Evolutionary conservation across 2,113 vertebrate genomes (phyloP).

Genomic region (Rhegmatorhina hoffmannsi): DNA sequence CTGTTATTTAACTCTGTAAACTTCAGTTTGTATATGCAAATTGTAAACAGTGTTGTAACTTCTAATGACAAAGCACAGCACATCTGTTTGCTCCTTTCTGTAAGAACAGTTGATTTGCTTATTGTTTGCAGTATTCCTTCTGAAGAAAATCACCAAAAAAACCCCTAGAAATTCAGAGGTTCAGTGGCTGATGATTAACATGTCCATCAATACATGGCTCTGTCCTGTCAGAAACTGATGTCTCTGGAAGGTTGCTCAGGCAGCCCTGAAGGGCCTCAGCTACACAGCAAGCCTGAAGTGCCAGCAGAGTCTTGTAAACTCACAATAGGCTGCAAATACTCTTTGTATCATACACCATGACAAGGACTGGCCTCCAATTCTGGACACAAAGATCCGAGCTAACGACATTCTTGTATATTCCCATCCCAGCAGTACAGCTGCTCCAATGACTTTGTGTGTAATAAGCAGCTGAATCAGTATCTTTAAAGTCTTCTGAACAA

Average conservation of each 20-base stretch:
- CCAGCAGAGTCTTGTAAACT: not conserved
- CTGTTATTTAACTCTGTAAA: not conserved
- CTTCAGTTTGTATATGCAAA: not conserved
- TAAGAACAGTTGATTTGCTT: not conserved
- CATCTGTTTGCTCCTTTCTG: not conserved
- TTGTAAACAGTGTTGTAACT: not conserved
- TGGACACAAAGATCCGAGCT: not conserved
- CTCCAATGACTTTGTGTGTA: not conserved
- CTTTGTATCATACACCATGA: not conserved
- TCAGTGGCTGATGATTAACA: not conserved
- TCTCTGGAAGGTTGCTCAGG: not conserved
- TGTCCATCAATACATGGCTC: not conserved
- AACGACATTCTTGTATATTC: not conserved
- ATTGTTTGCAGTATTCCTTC: not conserved
- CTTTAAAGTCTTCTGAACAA: not conserved
- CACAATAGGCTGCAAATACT: not conserved
- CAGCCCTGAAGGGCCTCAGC: not conserved
- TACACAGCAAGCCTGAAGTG: not conserved
- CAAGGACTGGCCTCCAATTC: not conserved
- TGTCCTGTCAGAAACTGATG: not conserved
- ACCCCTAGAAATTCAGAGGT: not conserved
- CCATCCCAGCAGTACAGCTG: not conserved
- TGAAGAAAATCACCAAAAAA: not conserved
- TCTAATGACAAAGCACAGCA: not conserved
- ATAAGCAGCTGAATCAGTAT: not conserved